Evolutionary conservation across 2,888 invertebrate species (phyloP), one percentile per base, ranked within the genome.

Genomic region (Synergus itoensis): DNA sequence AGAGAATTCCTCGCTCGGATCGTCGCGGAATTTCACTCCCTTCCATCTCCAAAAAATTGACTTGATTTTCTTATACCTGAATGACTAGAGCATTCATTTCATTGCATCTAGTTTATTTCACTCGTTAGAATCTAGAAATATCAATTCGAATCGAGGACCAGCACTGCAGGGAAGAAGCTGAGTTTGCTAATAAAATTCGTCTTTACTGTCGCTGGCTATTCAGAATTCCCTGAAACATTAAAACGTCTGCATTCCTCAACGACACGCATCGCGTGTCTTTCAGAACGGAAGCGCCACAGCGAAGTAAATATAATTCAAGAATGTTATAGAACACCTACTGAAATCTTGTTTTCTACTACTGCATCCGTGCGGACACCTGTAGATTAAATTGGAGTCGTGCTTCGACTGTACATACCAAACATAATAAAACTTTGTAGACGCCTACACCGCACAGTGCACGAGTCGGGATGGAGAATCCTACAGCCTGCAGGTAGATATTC

Each of bases 401-500:
- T 73, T 73, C 53, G 69, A 73, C 69, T 73, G 48, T 73, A 73
- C 69, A 53, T 73, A 73, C 53, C 69, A 73, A 73, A 73, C 69
- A 73, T 73, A 73, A 73, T 73, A 73, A 73, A 73, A 73, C 48
- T 73, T 36, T 73, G 69, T 73, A 73, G 69, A 73, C 69, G 69
- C 69, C 69, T 73, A 73, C 69, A 69, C 69, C 69, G 28, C 45
- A 8, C 2, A 28, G 69, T 36, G 69, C 69, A 73, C 53, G 48
- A 48, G 69, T 69, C 21, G 48, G 14, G 69, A 73, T 73, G 69
- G 36, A 48, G 69, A 73, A 73, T 53, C 69, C 69, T 53, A 48
- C 73, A 77, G 80, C 69, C 77, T 48, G 76, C 81, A 80, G 79
- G 60, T 78, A 81, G 81, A 80, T 82, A 84, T 69, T 79, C 79